Percentiles rank a stretch among this genome's conserved stretches.
Conservation (phyloP, 2,888 invertebrate species). For the Ischnura elegans region DNA sequence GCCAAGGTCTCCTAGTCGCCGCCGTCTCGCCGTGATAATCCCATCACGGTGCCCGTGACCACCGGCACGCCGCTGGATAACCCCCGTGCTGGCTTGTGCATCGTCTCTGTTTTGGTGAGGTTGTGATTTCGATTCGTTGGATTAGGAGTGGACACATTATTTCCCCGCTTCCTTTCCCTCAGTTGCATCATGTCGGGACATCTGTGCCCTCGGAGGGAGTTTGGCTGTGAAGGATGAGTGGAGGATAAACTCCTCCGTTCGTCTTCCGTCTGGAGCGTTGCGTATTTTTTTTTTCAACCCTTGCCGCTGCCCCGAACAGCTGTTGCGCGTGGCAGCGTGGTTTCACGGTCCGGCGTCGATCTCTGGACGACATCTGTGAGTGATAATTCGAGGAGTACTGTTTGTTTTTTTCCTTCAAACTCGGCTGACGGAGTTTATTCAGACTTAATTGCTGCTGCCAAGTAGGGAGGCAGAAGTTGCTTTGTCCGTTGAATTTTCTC, state of each 20-base stretch:
- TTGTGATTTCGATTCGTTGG: too few relatives aligned
- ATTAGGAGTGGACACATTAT: background rate
- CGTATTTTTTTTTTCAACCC: background rate
- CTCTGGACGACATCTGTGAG: slow-evolving; percentile 27
- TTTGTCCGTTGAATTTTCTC: background rate
- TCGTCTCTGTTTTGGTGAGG: background rate
- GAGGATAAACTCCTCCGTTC: background rate
- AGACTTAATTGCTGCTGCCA: background rate
- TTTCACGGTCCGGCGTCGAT: slow-evolving; percentile 35
- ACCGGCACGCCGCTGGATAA: background rate
- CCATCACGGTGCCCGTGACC: background rate
- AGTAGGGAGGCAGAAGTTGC: background rate
- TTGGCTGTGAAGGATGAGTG: background rate
- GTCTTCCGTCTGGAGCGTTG: background rate
- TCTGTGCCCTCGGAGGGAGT: background rate
- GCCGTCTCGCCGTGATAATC: background rate
- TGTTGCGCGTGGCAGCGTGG: slow-evolving; percentile 1
- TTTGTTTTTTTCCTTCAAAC: background rate
- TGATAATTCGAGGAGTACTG: background rate
- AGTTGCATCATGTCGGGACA: background rate
- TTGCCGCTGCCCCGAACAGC: background rate
- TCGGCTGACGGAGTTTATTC: background rate
- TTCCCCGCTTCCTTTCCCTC: too few relatives aligned
- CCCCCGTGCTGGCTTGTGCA: background rate
- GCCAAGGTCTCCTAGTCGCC: background rate